Conservation (phyloP, 2,888 invertebrate species). For the Adelognathus sp. region DNA sequence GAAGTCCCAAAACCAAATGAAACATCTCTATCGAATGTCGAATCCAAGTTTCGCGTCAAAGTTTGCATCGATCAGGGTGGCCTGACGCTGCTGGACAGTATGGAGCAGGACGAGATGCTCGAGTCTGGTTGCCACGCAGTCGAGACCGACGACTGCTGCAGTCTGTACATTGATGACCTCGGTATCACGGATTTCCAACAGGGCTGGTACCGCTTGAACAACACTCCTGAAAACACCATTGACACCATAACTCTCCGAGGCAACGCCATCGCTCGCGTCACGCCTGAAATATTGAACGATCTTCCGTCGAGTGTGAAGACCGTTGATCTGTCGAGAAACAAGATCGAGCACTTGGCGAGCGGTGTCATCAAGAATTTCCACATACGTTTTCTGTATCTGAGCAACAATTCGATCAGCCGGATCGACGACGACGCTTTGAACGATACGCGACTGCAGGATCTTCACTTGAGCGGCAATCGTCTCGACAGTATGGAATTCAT, state of each 20-base stretch:
- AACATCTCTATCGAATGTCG: too few relatives aligned
- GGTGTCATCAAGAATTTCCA: slow-evolving; percentile 66
- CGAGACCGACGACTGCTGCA: slow-evolving; percentile 41
- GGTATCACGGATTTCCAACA: slow-evolving; percentile 65
- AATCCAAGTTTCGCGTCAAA: slow-evolving; percentile 48
- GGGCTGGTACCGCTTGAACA: slow-evolving; percentile 68
- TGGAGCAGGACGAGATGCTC: slow-evolving; percentile 49
- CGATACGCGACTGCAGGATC: slow-evolving; percentile 70
- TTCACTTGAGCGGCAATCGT: slow-evolving; percentile 62
- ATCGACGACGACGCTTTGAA: slow-evolving; percentile 77
- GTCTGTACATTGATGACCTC: slow-evolving; percentile 56
- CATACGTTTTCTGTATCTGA: slow-evolving; percentile 76
- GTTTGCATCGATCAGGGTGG: slow-evolving; percentile 60
- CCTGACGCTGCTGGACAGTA: slow-evolving; percentile 55
- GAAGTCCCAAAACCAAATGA: too few relatives aligned
- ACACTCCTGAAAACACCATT: slow-evolving; percentile 46
- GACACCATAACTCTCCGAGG: slow-evolving; percentile 61
- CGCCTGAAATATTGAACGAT: slow-evolving; percentile 67
- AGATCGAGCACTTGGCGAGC: slow-evolving; percentile 57
- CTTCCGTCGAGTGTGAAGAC: slow-evolving; percentile 62
- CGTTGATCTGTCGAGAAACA: slow-evolving; percentile 64
- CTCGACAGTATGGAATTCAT: slow-evolving; percentile 63
- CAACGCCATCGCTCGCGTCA: slow-evolving; percentile 69
- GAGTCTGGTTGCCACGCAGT: slow-evolving; percentile 58
- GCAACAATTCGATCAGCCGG: slow-evolving; percentile 75